phyloP scores from a whole-genome alignment of 2,113 vertebrate species.

The Loxodonta africana region DNA sequence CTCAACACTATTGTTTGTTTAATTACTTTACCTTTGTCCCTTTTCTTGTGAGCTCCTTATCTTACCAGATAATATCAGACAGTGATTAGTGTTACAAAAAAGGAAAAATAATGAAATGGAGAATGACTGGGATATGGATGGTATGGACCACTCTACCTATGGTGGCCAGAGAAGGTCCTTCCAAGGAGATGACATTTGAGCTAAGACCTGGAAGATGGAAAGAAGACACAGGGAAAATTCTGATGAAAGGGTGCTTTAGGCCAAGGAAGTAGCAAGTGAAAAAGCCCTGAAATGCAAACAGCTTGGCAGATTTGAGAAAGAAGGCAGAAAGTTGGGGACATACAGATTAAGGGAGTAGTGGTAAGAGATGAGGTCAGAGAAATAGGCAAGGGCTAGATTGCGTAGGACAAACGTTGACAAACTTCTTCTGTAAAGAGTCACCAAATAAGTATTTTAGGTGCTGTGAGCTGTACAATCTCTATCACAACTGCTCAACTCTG shows the following conservation, averaged over 20 bases:
- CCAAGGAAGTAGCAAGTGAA: background rate
- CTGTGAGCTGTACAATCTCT: background rate
- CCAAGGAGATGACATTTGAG: background rate
- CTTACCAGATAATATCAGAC: background rate
- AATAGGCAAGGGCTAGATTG: background rate
- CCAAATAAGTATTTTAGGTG: too few species aligned
- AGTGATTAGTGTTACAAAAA: background rate
- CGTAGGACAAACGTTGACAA: background rate
- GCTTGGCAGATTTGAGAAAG: background rate
- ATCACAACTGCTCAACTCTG: background rate
- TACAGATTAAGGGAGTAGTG: background rate
- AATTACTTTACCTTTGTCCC: background rate
- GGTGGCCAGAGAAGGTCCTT: background rate
- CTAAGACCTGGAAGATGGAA: background rate
- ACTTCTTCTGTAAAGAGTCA: background rate
- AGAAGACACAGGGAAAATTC: background rate
- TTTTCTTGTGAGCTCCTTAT: background rate
- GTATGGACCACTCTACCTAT: background rate
- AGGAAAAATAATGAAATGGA: background rate
- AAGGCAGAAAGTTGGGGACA: background rate
- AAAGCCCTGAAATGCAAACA: background rate
- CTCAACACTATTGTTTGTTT: background rate
- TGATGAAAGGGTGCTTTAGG: background rate
- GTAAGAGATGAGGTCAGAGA: background rate
- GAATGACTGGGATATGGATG: too few species aligned